Evolutionary conservation across 1,140 invertebrate species (phyloP).

Genomic region (Asobara japonica): DNA sequence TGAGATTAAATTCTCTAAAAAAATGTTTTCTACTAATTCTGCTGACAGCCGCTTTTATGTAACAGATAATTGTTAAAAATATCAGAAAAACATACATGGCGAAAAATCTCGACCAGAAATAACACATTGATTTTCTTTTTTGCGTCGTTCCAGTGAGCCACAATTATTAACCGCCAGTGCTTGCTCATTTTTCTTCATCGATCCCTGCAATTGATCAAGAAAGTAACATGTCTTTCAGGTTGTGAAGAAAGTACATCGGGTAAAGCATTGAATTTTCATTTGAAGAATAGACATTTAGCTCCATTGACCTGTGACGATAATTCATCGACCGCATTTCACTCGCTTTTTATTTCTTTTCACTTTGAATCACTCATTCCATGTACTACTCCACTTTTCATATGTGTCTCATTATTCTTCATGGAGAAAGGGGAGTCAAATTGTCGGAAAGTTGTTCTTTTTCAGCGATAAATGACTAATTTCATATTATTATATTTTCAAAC

Average conservation of each 20-base stretch:
- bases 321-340: background rate
- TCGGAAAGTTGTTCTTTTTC: background rate
- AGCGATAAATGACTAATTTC: background rate
- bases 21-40: too few species aligned
- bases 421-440: background rate
- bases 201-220: too few species aligned
- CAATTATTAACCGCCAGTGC: too few species aligned
- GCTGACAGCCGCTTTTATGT: too few species aligned
- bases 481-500: conserved; percentile 4
- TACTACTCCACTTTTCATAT: conserved; percentile 5
- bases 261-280: background rate
- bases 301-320: conserved; percentile 5
- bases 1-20: too few species aligned
- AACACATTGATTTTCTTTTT: too few species aligned
- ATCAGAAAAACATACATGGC: too few species aligned
- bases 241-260: background rate
- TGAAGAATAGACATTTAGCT: background rate
- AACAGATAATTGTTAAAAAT: too few species aligned
- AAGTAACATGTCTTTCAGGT: too few species aligned
- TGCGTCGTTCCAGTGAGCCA: too few species aligned
- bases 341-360: background rate
- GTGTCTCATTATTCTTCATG: background rate
- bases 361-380: background rate
- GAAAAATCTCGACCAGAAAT: too few species aligned
- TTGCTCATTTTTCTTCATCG: too few species aligned